Evolutionary conservation across 1,140 invertebrate genomes (phyloP), one percentile per base, ranked within the genome.

Genomic region (Stegodyphus mimosarum): DNA sequence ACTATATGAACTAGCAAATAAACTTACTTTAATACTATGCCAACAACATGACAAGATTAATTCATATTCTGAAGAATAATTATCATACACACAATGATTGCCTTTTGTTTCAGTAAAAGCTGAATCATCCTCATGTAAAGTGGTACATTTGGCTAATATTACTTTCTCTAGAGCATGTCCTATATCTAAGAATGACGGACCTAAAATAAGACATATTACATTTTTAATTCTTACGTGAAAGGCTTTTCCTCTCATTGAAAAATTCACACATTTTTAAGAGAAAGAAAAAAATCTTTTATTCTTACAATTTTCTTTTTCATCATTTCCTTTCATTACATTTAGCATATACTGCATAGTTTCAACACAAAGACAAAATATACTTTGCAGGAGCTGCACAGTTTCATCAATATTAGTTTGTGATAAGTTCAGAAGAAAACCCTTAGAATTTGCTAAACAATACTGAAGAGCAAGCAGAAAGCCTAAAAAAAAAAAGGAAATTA

Each of bases 251-350:
- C 7, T 55, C 13, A 55, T 10, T 11, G 7, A 10, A 17, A 66
- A 66, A 66, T 66, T 66, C 7, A 66, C 6, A 66, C 64, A 66
- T 66, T 10, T n/a, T 52, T 7, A 53, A 50, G 53, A 53, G 15
- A 52, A 73, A 64, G 53, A 48, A 76, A 63, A 52, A 60, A 76
- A 15, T 63, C 11, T 3, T 76, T 55, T 52, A 53, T 7, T 17
- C 71, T 84, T 75, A 84, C 81, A 84, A 60, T 70, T 66, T n/a
- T 84, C 33, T 49, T 55, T 83, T 5, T 83, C 72, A 69, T 83
- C 18, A 66, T 50, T 17, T 11, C 81, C 72, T 69, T 75, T 75
- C 64, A 75, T 69, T 51, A 84, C 13, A 17, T 60, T 15, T 13
- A 84, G 18, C 63, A 75, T 49, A 55, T 53, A 66, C 6, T 55